Evolutionary conservation across 35 echinoderm and acorn worm species (phyloP).

Genomic region (Strongylocentrotus purpuratus): DNA sequence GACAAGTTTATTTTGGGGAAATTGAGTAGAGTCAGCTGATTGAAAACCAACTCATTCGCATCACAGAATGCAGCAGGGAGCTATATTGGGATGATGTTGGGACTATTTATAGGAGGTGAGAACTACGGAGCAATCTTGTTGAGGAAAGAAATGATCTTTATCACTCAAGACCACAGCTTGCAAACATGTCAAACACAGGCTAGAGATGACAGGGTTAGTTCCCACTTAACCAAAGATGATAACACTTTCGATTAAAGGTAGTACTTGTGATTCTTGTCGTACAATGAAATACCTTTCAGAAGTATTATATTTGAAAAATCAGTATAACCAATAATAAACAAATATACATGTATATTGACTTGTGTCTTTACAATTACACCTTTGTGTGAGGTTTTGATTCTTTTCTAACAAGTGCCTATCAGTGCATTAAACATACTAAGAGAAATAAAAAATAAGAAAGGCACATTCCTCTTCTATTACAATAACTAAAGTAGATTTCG

Average conservation of each 20-base stretch:
- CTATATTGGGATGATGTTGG: not conserved
- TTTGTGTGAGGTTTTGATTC: too few relatives aligned
- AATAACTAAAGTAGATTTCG: too few relatives aligned
- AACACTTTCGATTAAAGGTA: not conserved
- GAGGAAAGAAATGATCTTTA: not conserved
- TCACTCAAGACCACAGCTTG: not conserved
- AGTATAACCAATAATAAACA: not conserved
- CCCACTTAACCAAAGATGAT: not conserved
- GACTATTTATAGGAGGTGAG: not conserved
- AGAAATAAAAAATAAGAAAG: too few relatives aligned
- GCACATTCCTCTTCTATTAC: too few relatives aligned
- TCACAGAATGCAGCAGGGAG: not conserved
- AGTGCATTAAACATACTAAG: too few relatives aligned
- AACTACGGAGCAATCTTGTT: not conserved
- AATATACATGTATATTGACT: too few relatives aligned
- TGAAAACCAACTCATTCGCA: not conserved
- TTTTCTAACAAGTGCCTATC: too few relatives aligned
- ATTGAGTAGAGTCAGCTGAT: not conserved
- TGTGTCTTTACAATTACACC: too few relatives aligned
- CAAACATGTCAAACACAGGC: not conserved
- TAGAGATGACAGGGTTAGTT: not conserved
- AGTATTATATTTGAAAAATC: not conserved
- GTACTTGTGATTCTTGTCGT: not conserved
- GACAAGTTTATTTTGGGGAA: not conserved
- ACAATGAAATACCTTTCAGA: not conserved